Percentiles rank a stretch among this genome's conserved stretches.
These are phyloP conservation scores for Chaenogobius annularis DNA, from an alignment of 2,113 vertebrate genomes.

Conservation along the genomic window DNA sequence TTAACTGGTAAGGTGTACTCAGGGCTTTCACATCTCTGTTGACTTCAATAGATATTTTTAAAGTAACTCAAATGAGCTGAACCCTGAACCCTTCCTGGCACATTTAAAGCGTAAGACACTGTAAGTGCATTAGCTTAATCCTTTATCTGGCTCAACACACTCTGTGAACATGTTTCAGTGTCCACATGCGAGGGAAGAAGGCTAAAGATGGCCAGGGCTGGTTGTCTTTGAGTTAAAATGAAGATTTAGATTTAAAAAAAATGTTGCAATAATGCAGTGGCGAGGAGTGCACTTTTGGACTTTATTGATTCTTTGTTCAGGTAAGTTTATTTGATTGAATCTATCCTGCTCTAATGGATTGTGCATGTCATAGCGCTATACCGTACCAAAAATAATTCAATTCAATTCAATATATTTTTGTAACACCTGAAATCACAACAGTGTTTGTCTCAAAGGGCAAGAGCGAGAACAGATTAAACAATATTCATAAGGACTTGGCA, in stretches of 20 bases:
- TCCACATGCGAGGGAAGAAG: conserved; percentile 37
- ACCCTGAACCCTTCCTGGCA: conserved; percentile 37
- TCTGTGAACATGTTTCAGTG: conserved; percentile 48
- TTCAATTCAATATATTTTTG: too few species aligned
- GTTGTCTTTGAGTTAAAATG: conserved; percentile 36
- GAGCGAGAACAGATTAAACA: too few species aligned
- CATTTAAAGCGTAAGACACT: conserved; percentile 58
- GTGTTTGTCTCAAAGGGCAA: too few species aligned
- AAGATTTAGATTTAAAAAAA: conserved; percentile 25
- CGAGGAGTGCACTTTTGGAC: conserved; percentile 56
- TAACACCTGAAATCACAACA: too few species aligned
- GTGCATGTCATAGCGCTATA: not conserved
- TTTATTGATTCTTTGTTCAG: conserved; percentile 65
- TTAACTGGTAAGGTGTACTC: conserved; percentile 29
- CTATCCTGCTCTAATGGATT: not conserved
- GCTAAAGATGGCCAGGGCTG: conserved; percentile 42
- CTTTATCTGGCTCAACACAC: conserved; percentile 70
- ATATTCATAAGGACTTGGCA: too few species aligned
- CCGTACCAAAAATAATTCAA: not conserved
- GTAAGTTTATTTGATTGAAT: conserved; percentile 47
- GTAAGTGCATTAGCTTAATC: conserved; percentile 86
- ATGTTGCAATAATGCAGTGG: conserved; percentile 59
- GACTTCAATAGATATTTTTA: conserved; percentile 20
- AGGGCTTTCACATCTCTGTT: conserved; percentile 9
- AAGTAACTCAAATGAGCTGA: conserved; percentile 51